phyloP scores from a whole-genome alignment of 2,113 vertebrate species.

The Zosterops pallidus region DNA sequence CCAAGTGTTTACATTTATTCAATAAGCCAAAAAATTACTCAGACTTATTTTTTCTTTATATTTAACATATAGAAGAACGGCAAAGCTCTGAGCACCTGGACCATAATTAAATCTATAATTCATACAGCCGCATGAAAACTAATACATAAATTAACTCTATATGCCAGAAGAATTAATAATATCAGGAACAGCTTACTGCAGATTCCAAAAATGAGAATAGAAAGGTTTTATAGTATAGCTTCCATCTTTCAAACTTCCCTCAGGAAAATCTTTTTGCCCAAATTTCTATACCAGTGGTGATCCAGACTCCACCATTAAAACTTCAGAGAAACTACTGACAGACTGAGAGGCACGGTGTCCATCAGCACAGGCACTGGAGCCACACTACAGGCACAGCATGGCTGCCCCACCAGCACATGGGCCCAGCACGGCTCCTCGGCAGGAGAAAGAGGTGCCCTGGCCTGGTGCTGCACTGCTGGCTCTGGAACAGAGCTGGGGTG shows the following conservation, averaged over 20 bases:
- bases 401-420: background rate
- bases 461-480: rapidly evolving
- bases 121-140: conserved; percentile 6
- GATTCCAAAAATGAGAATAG: background rate
- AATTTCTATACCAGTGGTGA: background rate
- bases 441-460: background rate
- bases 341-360: background rate
- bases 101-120: conserved; percentile 60
- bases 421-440: rapidly evolving
- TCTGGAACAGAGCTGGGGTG: background rate
- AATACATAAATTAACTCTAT: conserved; percentile 31
- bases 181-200: background rate
- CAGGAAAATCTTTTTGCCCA: background rate
- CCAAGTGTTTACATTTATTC: conserved; percentile 20
- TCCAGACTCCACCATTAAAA: background rate
- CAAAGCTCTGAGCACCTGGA: conserved; percentile 36
- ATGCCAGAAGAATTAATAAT: conserved; percentile 29
- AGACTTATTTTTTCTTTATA: conserved; percentile 31
- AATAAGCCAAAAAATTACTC: conserved; percentile 37
- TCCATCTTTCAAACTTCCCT: background rate
- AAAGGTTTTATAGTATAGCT: background rate
- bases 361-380: background rate
- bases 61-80: background rate
- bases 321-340: background rate
- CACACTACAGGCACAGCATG: rapidly evolving